These are phyloP conservation scores for Lasius fuliginosus DNA, from an alignment of 2,888 invertebrate species.

Conservation along the genomic window DNA sequence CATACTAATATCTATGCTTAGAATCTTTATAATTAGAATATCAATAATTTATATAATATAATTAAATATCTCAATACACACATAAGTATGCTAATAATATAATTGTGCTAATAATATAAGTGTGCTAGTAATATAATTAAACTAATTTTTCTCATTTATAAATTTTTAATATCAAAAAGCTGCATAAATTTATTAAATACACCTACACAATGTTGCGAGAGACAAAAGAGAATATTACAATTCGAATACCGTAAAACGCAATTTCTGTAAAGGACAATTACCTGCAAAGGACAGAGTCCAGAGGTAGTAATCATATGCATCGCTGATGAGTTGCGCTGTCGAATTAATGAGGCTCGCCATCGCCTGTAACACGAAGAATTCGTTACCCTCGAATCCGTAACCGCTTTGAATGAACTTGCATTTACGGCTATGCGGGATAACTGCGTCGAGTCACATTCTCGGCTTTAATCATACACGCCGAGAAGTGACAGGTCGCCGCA, in stretches of 20 bases:
- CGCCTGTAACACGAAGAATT: slow-evolving; percentile 76
- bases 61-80: neutral
- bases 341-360: slow-evolving; percentile 85
- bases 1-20: neutral
- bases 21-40: neutral
- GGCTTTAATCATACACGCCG: neutral
- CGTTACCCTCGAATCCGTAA: neutral
- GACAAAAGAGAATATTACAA: neutral
- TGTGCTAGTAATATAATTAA: neutral
- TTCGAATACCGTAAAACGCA: neutral
- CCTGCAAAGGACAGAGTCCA: slow-evolving; percentile 93
- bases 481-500: neutral
- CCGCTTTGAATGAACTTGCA: neutral
- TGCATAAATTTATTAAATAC: neutral
- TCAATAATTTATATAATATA: neutral
- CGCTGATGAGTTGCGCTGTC: slow-evolving; percentile 83
- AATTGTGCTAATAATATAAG: neutral
- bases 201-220: neutral
- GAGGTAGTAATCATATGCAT: slow-evolving; percentile 90
- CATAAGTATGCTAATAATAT: neutral
- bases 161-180: neutral
- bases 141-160: neutral
- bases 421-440: neutral
- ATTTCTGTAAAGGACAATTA: slow-evolving; percentile 84
- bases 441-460: slow-evolving; percentile 7